phyloP scores from a whole-genome alignment of 2,888 invertebrate genomes.

The Calameuta pallipes region DNA sequence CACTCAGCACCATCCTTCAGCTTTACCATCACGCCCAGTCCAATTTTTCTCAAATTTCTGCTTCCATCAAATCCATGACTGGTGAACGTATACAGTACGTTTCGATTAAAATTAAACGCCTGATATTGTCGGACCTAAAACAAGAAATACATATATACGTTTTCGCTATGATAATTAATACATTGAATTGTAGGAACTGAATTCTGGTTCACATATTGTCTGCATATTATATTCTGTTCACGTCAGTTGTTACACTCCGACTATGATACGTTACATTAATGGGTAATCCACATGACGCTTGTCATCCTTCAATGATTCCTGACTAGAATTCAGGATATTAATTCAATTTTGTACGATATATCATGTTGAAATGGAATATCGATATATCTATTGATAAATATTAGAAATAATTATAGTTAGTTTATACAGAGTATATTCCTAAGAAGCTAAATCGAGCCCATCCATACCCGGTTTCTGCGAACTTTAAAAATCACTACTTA shows the following conservation, averaged over 20 bases:
- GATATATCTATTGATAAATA: no score
- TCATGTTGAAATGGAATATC: no score
- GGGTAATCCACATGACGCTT: neutral
- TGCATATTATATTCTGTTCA: neutral
- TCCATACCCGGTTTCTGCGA: no score
- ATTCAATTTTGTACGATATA: neutral
- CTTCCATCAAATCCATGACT: neutral
- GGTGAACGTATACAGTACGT: neutral
- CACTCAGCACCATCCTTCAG: neutral
- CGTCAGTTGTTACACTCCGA: neutral
- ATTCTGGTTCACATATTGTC: neutral
- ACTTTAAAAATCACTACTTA: neutral
- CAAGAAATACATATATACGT: no score
- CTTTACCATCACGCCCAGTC: neutral
- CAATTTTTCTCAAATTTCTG: neutral
- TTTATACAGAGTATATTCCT: no score
- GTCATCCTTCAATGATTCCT: neutral
- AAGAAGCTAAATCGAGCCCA: no score
- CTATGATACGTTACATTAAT: neutral
- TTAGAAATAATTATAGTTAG: no score
- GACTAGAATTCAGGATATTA: neutral
- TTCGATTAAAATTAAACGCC: neutral
- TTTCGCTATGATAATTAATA: neutral
- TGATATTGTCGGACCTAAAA: neutral
- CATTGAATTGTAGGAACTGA: neutral